phyloP scores from a whole-genome alignment of 2,888 invertebrate species.

The Andrena hattorfiana region DNA sequence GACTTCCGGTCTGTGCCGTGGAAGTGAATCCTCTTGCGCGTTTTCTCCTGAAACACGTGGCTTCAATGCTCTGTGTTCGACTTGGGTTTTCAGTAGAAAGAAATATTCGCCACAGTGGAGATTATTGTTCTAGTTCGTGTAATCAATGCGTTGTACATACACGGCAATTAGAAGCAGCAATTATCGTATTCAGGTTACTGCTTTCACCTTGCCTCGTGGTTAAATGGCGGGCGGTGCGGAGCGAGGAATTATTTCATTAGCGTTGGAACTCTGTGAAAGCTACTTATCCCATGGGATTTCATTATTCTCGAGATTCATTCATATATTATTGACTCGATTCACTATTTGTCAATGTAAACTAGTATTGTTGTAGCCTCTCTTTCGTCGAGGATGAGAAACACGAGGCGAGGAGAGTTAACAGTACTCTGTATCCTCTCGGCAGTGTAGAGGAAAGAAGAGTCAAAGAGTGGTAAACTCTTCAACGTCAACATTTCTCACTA shows the following conservation, averaged over 20 bases:
- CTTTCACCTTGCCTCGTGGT: constrained; percentile 1
- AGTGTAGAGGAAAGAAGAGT: too few species aligned
- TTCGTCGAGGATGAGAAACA: too few species aligned
- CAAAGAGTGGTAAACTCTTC: too few species aligned
- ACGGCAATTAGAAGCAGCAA: background rate
- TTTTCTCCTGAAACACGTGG: constrained; percentile 88
- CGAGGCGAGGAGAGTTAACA: too few species aligned
- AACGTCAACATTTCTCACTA: too few species aligned
- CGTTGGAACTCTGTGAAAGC: too few species aligned
- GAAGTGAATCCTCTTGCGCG: constrained; percentile 91
- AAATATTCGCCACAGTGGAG: background rate
- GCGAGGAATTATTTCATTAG: background rate
- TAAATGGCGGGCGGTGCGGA: background rate
- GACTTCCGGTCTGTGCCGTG: constrained; percentile 90
- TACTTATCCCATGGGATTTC: too few species aligned
- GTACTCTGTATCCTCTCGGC: too few species aligned
- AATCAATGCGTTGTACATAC: background rate
- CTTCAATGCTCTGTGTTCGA: background rate
- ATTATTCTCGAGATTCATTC: too few species aligned
- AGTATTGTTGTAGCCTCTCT: too few species aligned
- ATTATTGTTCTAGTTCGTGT: background rate
- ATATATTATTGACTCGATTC: too few species aligned
- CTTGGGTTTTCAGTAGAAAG: background rate
- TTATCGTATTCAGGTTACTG: background rate
- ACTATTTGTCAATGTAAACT: too few species aligned